A percentile compares a stretch with the other conserved stretches of the same genome.
These are phyloP conservation scores for Trissolcus japonicus DNA, from an alignment of 2,888 invertebrate genomes.

Conservation along the genomic window DNA sequence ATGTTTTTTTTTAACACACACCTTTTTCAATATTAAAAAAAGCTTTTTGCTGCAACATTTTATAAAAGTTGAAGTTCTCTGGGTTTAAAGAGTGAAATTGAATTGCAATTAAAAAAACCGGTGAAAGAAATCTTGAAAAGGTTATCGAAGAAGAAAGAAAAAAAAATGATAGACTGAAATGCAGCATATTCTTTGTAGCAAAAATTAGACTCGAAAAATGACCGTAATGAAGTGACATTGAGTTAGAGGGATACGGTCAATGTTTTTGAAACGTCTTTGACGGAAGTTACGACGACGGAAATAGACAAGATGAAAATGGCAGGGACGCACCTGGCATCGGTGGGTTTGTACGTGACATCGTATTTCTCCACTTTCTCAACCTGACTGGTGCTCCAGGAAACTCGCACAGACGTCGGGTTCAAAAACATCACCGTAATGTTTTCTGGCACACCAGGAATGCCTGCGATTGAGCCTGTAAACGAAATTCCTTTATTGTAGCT, in stretches of 20 bases:
- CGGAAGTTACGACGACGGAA: slow-evolving; percentile 44
- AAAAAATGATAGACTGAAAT: not conserved
- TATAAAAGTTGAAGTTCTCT: not conserved
- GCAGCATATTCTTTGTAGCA: not conserved
- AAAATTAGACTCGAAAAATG: slow-evolving; percentile 7
- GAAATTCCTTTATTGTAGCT: slow-evolving; percentile 28
- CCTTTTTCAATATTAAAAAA: not conserved
- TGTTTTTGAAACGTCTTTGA: slow-evolving; percentile 45
- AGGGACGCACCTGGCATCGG: slow-evolving; percentile 89
- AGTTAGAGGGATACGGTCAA: slow-evolving; percentile 35
- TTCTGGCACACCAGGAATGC: slow-evolving; percentile 85
- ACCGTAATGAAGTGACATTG: slow-evolving; percentile 36
- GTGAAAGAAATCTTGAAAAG: not conserved
- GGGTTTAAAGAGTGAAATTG: not conserved
- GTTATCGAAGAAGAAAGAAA: not conserved
- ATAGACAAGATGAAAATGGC: slow-evolving; percentile 55
- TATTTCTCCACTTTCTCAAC: slow-evolving; percentile 90
- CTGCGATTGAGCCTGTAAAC: slow-evolving; percentile 85
- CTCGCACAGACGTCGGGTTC: slow-evolving; percentile 89
- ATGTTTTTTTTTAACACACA: not conserved
- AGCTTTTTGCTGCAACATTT: not conserved
- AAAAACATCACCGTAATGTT: slow-evolving; percentile 93
- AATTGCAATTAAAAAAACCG: not conserved
- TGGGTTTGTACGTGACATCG: slow-evolving; percentile 93
- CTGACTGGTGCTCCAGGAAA: slow-evolving; percentile 89